Evolutionary conservation across 2,113 vertebrate genomes (phyloP), one percentile per base, ranked within the genome.

Genomic region (Crotophaga sulcirostris): DNA sequence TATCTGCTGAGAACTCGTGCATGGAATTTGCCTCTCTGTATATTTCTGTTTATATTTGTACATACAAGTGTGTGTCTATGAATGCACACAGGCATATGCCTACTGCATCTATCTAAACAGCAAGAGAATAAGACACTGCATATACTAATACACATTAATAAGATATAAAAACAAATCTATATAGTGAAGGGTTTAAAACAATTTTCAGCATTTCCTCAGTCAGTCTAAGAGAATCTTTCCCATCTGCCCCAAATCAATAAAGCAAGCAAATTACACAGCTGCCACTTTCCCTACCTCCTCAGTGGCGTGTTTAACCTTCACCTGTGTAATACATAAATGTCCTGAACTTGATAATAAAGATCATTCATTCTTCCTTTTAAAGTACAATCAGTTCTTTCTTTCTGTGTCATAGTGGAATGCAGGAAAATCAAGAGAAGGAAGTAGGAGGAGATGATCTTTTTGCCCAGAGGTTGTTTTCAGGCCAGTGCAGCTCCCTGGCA

Each of bases 191-290:
- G 13, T 89, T 94, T 75, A 75, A 96, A 96, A 75, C 52, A n/a
- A 67, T 82, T 86, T 77, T 78, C 79, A 78, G 52, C 34, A 75
- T 90, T 94, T 95, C 52, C 78, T 90, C 49, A 78, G 64, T 77
- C 59, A 54, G 72, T 28, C 55, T 74, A 62, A 67, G 33, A 49
- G 72, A 84, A 77, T 68, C 64, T 70, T 77, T 63, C 76, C 58
- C 13, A 86, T 90, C 76, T 90, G 87, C 87, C 49, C 68, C 59
- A 80, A 88, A 86, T 55, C 68, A 94, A 82, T 89, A 92, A 92
- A 82, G 24, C 82, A 74, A 89, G 87, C 31, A 94, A 89, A 91
- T 88, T 36, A 54, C 33, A 74, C 0, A 3, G 15, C 45, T 87
- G 69, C 68, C 8, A 36, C 77, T 80, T 60, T 58, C n/a, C 49